Conservation (phyloP, 2,797 vertebrate species). For the Rallus crepitans region DNA sequence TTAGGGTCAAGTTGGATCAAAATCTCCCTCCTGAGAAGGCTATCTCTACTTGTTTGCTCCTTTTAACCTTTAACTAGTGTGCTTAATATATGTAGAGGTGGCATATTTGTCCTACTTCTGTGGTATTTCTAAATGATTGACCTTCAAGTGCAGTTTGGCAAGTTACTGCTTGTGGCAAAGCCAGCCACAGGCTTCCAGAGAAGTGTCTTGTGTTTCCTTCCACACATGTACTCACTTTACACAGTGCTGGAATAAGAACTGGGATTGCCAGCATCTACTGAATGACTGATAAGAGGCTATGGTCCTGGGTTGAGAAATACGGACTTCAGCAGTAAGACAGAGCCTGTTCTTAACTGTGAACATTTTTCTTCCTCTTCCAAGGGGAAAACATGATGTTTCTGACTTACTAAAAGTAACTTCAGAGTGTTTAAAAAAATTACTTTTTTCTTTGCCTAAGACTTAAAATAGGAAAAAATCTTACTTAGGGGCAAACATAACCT, state of each 20-base stretch:
- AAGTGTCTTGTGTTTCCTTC: neutral
- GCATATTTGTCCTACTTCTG: neutral
- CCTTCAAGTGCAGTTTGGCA: neutral
- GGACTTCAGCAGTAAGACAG: neutral
- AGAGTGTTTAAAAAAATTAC: neutral
- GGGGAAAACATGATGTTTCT: neutral
- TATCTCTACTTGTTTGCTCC: neutral
- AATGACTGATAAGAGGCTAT: neutral
- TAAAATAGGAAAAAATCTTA: neutral
- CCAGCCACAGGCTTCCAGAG: neutral
- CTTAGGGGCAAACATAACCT: neutral
- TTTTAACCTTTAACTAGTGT: neutral
- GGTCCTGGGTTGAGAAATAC: neutral
- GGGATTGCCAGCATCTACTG: neutral
- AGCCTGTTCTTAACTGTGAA: neutral
- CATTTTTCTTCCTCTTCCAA: neutral
- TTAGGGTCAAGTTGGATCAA: neutral
- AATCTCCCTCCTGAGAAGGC: neutral
- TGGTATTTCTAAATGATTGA: neutral
- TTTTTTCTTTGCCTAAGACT: neutral
- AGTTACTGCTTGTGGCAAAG: neutral
- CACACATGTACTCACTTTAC: neutral
- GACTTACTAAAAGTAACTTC: neutral
- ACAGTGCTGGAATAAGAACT: neutral
- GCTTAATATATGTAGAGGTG: neutral